Base-by-base conservation (phyloP, 2,113 vertebrate species). In the Romanogobio albipinnatus region DNA sequence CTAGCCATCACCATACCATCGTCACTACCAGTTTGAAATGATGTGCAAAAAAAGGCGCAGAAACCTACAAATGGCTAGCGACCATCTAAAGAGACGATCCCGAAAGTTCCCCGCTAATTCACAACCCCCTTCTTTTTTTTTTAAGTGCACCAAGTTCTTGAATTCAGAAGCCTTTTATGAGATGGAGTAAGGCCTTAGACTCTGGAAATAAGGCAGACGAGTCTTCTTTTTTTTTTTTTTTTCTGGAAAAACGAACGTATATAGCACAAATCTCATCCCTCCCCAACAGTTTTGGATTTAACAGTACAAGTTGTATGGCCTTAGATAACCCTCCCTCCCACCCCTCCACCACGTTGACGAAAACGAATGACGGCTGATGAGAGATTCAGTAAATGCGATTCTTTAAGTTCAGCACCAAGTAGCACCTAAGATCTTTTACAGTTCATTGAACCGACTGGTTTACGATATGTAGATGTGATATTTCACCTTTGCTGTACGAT, bases 381-480 rank as follows among this genome's bases (percentile, higher is more conserved):
- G 5, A 71, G 17, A 86, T 80, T 51, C 51, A 78, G 66, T 81
- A 75, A 85, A 76, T 83, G 80, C 47, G 22, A 88, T 91, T 93
- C 89, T 91, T 90, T 90, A 93, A 91, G 91, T 93, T 39, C 93
- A 94, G 94, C 94, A 95, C 94, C 94, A 93, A 91, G 92, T 86
- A 94, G 94, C 94, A 88, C 51, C 85, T 89, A 86, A 83, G 75
- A 78, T 59, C 33, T 29, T 39, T 43, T 39, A 58, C 77, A 78
- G 84, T 83, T 78, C 53, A 79, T 61, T 80, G 84, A 81, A 87
- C 86, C 66, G 80, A 83, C 61, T 74, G 81, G 29, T 74, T 83
- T 45, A 80, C 36, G 66, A 83, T 85, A 83, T 83, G 71, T 66
- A 53, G 45, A 26, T 77, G 73, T 64, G 43, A 73, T 70, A 73